These are phyloP conservation scores for Aphelinus atriplicis DNA, from an alignment of 1,140 invertebrate species.

Conservation along the genomic window DNA sequence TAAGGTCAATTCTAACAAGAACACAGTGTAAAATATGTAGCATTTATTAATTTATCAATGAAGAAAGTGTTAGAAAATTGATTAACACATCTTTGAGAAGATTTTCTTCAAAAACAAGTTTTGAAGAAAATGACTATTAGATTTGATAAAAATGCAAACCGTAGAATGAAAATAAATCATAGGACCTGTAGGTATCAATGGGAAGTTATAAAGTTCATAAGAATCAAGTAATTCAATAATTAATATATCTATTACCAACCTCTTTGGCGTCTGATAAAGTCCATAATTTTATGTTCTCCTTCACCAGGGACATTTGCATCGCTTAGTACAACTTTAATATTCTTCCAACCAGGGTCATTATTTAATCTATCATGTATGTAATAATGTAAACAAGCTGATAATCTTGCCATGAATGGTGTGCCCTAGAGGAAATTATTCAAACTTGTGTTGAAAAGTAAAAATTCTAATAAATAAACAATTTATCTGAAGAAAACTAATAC, in stretches of 20 bases:
- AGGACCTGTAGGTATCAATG: neutral
- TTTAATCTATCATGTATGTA: constrained; percentile 95
- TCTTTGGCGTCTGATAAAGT: constrained; percentile 95
- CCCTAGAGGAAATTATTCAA: constrained; percentile 68
- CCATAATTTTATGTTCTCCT: constrained; percentile 99
- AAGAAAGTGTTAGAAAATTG: no score
- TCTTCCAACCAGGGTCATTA: constrained; percentile 94
- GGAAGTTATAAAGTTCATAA: neutral
- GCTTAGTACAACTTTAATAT: constrained; percentile 95
- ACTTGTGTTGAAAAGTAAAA: no score
- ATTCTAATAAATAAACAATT: neutral
- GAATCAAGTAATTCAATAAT: constrained; percentile 24
- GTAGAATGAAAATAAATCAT: neutral
- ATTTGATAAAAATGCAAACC: no score
- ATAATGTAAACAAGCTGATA: constrained; percentile 94
- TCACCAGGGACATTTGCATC: constrained; percentile 99
- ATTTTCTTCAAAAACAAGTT: no score
- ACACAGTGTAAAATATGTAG: no score
- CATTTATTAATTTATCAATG: no score
- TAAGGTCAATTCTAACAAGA: no score
- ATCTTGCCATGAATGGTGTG: constrained; percentile 96
- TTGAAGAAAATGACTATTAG: no score
- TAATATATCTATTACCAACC: constrained; percentile 61
- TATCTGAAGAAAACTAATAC: constrained; percentile 40
- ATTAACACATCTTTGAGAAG: no score